Evolutionary conservation across 64 coral and sea anemone species (phyloP).

Genomic region (Montipora cactus): DNA sequence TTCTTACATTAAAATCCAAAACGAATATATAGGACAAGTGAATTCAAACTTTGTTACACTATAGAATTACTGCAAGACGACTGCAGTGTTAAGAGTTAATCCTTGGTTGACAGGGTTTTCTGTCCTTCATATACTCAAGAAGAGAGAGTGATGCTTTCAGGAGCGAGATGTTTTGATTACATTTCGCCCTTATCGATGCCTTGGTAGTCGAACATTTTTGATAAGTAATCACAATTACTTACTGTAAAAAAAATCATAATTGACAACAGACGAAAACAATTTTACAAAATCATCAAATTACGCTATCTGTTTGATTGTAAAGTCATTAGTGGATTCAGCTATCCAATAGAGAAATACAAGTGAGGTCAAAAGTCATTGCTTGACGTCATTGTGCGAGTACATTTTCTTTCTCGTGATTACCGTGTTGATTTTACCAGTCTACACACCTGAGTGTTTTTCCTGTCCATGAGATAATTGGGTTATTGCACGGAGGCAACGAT

Average conservation of each 20-base stretch:
- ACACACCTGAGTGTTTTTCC: not conserved
- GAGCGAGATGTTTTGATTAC: too few species aligned
- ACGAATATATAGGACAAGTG: not conserved
- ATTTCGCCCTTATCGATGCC: too few species aligned
- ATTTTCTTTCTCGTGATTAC: not conserved
- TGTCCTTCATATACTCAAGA: not conserved
- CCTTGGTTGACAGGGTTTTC: not conserved
- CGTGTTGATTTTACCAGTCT: not conserved
- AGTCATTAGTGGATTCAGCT: not conserved
- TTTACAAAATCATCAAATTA: not conserved
- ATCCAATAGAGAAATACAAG: not conserved
- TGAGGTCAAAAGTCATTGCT: not conserved
- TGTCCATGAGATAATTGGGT: not conserved
- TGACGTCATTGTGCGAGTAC: not conserved
- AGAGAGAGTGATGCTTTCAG: too few species aligned
- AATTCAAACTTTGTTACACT: not conserved
- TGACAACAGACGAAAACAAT: not conserved
- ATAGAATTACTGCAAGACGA: not conserved
- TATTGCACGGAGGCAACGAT: not conserved
- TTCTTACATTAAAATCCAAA: not conserved
- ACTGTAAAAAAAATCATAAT: not conserved
- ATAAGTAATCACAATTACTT: not conserved
- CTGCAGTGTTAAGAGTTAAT: not conserved
- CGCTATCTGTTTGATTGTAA: not conserved
- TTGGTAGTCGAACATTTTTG: not conserved